These are phyloP conservation scores for Ooceraea biroi DNA, from an alignment of 1,140 invertebrate species.

Conservation along the genomic window DNA sequence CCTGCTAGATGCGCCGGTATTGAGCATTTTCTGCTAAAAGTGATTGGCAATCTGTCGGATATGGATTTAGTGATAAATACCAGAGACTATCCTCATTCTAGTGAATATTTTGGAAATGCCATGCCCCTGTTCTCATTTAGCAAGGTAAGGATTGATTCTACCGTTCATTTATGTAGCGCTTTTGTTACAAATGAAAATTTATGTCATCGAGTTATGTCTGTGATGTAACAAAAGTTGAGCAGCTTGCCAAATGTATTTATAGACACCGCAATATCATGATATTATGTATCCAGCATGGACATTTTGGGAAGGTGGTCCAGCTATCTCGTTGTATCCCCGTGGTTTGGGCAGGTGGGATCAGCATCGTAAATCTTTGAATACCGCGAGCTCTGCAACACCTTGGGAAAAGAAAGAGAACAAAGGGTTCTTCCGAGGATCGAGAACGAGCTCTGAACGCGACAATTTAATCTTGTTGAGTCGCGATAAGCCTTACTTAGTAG, in stretches of 20 bases:
- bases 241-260: constrained; percentile 73
- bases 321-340: constrained; percentile 96
- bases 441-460: constrained; percentile 96
- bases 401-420: constrained; percentile 93
- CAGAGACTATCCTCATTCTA: constrained; percentile 96
- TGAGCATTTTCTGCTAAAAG: constrained; percentile 93
- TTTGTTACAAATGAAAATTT: constrained; percentile 1
- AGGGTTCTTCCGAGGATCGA: constrained; percentile 97
- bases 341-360: constrained; percentile 97
- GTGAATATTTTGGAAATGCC: constrained; percentile 88
- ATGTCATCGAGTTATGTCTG: constrained; percentile 5
- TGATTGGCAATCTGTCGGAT: constrained; percentile 90
- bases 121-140: constrained; percentile 97
- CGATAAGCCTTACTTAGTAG: constrained; percentile 91
- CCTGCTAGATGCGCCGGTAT: constrained; percentile 95
- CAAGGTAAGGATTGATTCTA: constrained; percentile 88
- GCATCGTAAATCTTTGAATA: constrained; percentile 90
- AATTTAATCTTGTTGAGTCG: constrained; percentile 95
- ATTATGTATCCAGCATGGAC: constrained; percentile 99
- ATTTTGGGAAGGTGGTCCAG: constrained; percentile 99
- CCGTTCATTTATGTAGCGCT: neutral
- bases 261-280: constrained; percentile 94
- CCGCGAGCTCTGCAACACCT: constrained; percentile 88
- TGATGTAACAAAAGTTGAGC: constrained; percentile 26
- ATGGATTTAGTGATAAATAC: constrained; percentile 96